Base-by-base conservation (phyloP, 2,888 invertebrate genomes). In the Lampropteryx suffumata region DNA sequence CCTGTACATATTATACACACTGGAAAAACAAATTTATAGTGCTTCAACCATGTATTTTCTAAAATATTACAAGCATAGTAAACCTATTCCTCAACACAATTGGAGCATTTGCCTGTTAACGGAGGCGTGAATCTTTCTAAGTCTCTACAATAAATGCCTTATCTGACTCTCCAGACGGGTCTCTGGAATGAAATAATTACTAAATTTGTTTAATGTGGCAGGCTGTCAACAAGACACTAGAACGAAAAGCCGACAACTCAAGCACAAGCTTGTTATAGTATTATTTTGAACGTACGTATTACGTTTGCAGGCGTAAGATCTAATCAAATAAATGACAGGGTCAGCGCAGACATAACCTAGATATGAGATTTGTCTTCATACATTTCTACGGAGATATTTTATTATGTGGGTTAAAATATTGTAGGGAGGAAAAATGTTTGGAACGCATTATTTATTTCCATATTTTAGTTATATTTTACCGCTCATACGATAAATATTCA, bases 401-500 rank as follows among this genome's bases (percentile, higher is more conserved):
- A 7, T 24, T 4, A 30, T 28, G 17, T 12, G 11, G 29, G 10
- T 10, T 14, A 32, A 44, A 44, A 44, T 33, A 49, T 39, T 42
- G 9, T 39, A 32, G 28, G 4, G 24, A 34, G 12, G 13, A 39
- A 34, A 10, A 40, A 39, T 1, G 17, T 26, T 35, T 12, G 30
- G 17, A 17, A 12, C 26, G 34, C 10, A 30, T 42, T 30, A 45
- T 50, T 45, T 40, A 33, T 45, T 50, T 34, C 34, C 27, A 46
- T 41, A 30, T 32, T 42, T 46, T 40, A 36, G 26, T 40, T 41
- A 30, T 30, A 32, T 49, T 42, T 35, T 6, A 27, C 21, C 13
- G n/a, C 40, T 29, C 26, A 42, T 37, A 34, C 34, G 26, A 39
- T 51, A 42, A 46, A 51, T 51, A 51, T 46, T 41, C 30, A 14